These are phyloP conservation scores for Ramphastos sulfuratus DNA, from an alignment of 2,113 vertebrate species.

Conservation along the genomic window DNA sequence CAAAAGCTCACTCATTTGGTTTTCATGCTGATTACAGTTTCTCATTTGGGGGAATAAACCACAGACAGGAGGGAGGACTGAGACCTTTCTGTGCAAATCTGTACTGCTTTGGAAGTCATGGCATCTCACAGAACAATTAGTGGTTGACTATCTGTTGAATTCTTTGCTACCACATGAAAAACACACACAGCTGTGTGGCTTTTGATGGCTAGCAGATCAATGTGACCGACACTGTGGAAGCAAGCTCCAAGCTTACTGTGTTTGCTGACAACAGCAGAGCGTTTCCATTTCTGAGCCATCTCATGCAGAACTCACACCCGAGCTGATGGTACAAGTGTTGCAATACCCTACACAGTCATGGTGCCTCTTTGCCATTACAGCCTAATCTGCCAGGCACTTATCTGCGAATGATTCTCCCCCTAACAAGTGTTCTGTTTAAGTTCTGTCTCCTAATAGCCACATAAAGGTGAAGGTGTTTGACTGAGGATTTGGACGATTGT, in stretches of 20 bases:
- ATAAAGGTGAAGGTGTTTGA: neutral
- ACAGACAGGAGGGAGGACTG: neutral
- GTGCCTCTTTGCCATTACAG: neutral
- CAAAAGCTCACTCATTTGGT: neutral
- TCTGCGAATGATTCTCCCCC: neutral
- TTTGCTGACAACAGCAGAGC: conserved; percentile 53
- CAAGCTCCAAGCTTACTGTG: conserved; percentile 52
- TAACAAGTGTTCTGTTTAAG: neutral
- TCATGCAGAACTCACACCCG: conserved; percentile 58
- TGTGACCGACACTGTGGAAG: conserved; percentile 36
- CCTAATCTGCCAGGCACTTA: neutral
- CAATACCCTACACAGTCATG: conserved; percentile 64
- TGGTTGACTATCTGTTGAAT: conserved; percentile 2
- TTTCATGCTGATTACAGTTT: neutral
- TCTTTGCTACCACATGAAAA: conserved; percentile 68
- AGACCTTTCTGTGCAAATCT: neutral
- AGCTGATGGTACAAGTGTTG: conserved; percentile 71
- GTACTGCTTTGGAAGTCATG: neutral
- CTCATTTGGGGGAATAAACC: neutral
- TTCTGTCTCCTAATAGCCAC: neutral
- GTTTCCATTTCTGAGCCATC: conserved; percentile 68
- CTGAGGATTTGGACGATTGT: neutral
- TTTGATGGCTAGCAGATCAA: conserved; percentile 47
- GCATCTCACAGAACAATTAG: neutral
- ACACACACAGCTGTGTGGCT: conserved; percentile 43